Evolutionary conservation across 2,113 vertebrate genomes (phyloP), one percentile per base, ranked within the genome.

Genomic region (Dipodomys stephensi): DNA sequence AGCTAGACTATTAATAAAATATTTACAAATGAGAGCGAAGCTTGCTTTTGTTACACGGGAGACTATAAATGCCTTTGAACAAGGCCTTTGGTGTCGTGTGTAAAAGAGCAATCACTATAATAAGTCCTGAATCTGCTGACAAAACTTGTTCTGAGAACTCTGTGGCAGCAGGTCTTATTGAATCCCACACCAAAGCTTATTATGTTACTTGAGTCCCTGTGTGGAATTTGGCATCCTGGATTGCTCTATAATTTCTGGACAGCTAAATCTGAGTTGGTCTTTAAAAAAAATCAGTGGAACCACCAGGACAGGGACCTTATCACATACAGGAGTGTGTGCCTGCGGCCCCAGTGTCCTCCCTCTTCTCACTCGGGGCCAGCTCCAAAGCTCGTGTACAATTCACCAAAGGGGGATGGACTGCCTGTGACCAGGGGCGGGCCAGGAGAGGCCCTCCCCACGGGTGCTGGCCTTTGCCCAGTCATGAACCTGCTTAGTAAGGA

Each of bases 291-390:
- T 44, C 13, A 6, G 74, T 28, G 72, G 87, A 57, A 39, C 25
- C 10, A 6, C 5, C 27, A 2, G 1, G 49, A 7, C 1, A 2
- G 0, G 30, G 25, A 11, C 11, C 27, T 22, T 3, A 0, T 7
- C 0, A 1, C 6, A 19, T 15, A 1, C 20, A 4, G 0, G 1
- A 6, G 11, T 9, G 20, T 7, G 30, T 0, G 4, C 44, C 0
- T 3, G 7, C 7, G 49, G 30, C 57, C 8, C 39, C 10, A 4
- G 1, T 1, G 0, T 49, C 0, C 16, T 4, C n/a, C 0, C 88
- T 11, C 2, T 44, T 1, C 32, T 69, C 16, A 7, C 35, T 1
- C 1, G 0, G 0, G 2, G 0, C 79, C 46, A 2, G 35, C 35
- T 53, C 16, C 0, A 0, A 19, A 0, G 7, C 4, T 4, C 46